Evolutionary conservation across 2,797 vertebrate genomes (phyloP).

Genomic region (Jordanella pulchra): DNA sequence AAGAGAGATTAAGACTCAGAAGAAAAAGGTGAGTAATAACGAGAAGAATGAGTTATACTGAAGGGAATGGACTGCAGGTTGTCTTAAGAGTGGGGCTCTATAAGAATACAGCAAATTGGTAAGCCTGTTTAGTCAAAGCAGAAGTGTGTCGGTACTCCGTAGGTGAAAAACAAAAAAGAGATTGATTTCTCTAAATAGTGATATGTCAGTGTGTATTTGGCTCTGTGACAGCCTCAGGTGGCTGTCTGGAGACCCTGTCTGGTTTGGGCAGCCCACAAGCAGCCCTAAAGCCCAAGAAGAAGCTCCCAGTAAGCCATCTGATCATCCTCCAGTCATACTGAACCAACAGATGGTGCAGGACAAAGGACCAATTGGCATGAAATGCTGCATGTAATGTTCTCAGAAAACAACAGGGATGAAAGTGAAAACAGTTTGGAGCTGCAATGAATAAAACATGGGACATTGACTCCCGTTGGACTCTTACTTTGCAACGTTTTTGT

Average conservation of each 20-base stretch:
- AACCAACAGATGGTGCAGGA: constrained; percentile 59
- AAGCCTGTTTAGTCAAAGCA: too few relatives aligned
- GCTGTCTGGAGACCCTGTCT: constrained; percentile 60
- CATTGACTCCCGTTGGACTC: constrained; percentile 68
- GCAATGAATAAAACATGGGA: constrained; percentile 70
- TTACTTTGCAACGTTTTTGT: constrained; percentile 31
- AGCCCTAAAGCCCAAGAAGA: constrained; percentile 43
- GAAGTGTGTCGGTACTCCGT: too few relatives aligned
- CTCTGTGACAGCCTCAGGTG: constrained; percentile 39
- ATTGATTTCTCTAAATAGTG: constrained; percentile 4
- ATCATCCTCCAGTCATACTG: constrained; percentile 40
- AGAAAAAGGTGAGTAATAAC: too few relatives aligned
- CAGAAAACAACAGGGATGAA: constrained; percentile 43
- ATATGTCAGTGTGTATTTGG: constrained; percentile 17
- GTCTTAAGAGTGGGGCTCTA: too few relatives aligned
- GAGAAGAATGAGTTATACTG: too few relatives aligned
- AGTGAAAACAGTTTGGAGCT: constrained; percentile 41
- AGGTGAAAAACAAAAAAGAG: not conserved
- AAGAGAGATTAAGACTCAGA: too few relatives aligned
- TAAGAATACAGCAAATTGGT: too few relatives aligned
- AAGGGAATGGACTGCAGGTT: too few relatives aligned
- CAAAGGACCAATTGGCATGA: constrained; percentile 34
- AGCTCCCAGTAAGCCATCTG: constrained; percentile 46
- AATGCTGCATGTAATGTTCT: constrained; percentile 18
- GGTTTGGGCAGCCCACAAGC: constrained; percentile 48